Conservation (phyloP, 2,888 invertebrate species). For the Thymelicus sylvestris region DNA sequence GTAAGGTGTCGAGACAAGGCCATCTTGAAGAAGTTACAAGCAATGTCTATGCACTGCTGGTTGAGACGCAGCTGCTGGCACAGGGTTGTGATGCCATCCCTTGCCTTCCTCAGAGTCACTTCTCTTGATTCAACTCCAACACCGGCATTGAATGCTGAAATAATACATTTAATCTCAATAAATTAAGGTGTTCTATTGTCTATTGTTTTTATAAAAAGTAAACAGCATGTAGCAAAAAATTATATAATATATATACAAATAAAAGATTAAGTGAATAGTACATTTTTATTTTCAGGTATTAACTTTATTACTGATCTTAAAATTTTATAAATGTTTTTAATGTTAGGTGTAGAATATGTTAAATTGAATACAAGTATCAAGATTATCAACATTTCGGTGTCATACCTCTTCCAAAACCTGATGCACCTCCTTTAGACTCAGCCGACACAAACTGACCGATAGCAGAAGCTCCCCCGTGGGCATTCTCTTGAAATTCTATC, state of each 20-base stretch:
- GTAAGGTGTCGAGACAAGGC: constrained; percentile 93
- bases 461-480: constrained; percentile 93
- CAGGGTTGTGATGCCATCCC: constrained; percentile 92
- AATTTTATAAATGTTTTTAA: too few relatives aligned
- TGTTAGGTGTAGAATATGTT: too few relatives aligned
- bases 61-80: constrained; percentile 95
- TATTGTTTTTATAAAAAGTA: too few relatives aligned
- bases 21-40: constrained; percentile 97
- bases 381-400: too few relatives aligned
- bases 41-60: constrained; percentile 96
- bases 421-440: constrained; percentile 93
- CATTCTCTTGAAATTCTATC: constrained; percentile 97
- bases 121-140: constrained; percentile 96
- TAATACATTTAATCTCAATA: constrained; percentile 21
- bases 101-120: constrained; percentile 95
- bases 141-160: constrained; percentile 90
- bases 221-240: too few relatives aligned
- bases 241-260: too few relatives aligned
- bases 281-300: too few relatives aligned
- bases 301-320: too few relatives aligned
- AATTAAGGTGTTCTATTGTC: too few relatives aligned
- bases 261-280: too few relatives aligned
- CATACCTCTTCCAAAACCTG: constrained; percentile 90
- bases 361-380: too few relatives aligned
- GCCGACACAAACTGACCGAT: constrained; percentile 97